Percentiles rank a stretch among this genome's conserved stretches.
phyloP scores from a whole-genome alignment of 2,888 invertebrate species.

The Oasisia sp. region DNA sequence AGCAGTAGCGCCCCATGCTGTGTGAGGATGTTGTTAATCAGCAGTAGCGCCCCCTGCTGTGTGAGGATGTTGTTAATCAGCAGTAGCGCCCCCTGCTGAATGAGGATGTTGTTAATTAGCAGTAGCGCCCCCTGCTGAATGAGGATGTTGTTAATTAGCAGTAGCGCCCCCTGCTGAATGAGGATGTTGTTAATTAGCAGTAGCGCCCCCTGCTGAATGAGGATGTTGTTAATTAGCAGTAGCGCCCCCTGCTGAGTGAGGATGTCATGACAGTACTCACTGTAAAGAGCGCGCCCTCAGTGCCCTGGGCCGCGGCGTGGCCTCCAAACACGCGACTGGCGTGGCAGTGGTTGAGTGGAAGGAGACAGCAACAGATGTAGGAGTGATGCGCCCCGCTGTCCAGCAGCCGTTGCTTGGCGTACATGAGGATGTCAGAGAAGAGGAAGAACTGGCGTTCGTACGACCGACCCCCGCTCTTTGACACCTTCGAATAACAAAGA shows the following conservation, averaged over 20 bases:
- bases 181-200: too few species aligned
- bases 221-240: not conserved
- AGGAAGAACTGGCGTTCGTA: conserved; percentile 76
- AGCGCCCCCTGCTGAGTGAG: not conserved
- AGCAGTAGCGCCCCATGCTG: not conserved
- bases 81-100: too few species aligned
- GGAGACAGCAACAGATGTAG: conserved; percentile 75
- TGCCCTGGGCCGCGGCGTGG: conserved; percentile 26
- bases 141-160: too few species aligned
- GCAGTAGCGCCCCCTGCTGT: too few species aligned
- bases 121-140: too few species aligned
- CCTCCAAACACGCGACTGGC: conserved; percentile 63
- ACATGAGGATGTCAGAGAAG: conserved; percentile 79
- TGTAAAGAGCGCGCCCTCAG: conserved; percentile 40
- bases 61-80: not conserved
- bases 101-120: too few species aligned
- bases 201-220: not conserved
- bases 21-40: not conserved
- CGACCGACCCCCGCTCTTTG: conserved; percentile 57
- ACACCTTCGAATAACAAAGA: conserved; percentile 66
- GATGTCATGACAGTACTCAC: conserved; percentile 29
- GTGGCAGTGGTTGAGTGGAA: conserved; percentile 78
- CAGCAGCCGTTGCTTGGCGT: conserved; percentile 75
- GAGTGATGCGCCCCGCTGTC: conserved; percentile 69
- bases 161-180: too few species aligned